Evolutionary conservation across 2,888 invertebrate species (phyloP), one percentile per base, ranked within the genome.

Genomic region (Nasonovia ribisnigri): DNA sequence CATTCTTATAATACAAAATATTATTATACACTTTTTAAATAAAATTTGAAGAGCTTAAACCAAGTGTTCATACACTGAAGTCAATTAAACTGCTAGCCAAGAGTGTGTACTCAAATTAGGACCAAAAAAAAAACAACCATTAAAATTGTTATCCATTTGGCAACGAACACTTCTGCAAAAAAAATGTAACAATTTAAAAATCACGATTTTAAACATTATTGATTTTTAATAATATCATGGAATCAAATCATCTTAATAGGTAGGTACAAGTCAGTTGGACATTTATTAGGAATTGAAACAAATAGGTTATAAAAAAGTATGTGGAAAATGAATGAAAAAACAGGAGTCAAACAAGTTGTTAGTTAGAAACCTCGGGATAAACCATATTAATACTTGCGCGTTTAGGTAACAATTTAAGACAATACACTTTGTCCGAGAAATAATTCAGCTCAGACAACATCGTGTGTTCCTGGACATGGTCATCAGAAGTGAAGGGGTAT

Each of bases 401-500:
- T 77, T 77, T 77, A 20, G 36, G 20, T 77, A 77, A 36, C 20
- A 20, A 77, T 77, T 77, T 20, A 36, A 36, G 8, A 77, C 20
- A 20, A 36, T 20, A 36, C 13, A 67, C 20, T 2, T 77, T 36
- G 8, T 77, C 36, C 36, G 77, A 77, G 20, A 77, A 36, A 77
- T 77, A 20, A 77, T 77, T 77, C 1, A 36, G 24, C 36, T 77
- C 20, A 1, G 36, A 24, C 20, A 36, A 20, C 77, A 77, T 77
- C 16, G 77, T 36, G 77, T 36, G 36, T 67, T 77, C 36, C 77
- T 77, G 36, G 36, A 77, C 77, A 36, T 36, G 20, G 20, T 10
- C 67, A 36, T 20, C 77, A 77, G 36, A 77, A 77, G 77, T 77
- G 77, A 77, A 77, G 77, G 77, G 77, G n/a, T n/a, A n/a, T n/a